A percentile compares a stretch with the other conserved stretches of the same genome.
Evolutionary conservation across 2,797 vertebrate genomes (phyloP).

Genomic region (Melanotaenia maccullochi): DNA sequence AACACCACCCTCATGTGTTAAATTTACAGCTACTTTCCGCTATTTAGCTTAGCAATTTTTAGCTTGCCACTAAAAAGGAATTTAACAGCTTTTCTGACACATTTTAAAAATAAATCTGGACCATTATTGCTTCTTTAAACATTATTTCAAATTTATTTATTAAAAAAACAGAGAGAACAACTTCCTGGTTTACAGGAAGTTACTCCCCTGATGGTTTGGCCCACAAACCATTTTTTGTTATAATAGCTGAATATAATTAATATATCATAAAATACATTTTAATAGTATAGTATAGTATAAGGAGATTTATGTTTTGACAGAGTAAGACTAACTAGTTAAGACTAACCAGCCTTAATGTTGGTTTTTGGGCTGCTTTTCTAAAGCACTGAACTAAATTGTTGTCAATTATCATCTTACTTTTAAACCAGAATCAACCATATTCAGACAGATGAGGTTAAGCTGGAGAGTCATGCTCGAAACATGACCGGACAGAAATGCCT

Average conservation of each 20-base stretch:
- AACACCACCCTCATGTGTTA: neutral
- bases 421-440: neutral
- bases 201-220: neutral
- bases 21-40: neutral
- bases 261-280: neutral
- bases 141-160: neutral
- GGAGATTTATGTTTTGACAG: neutral
- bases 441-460: neutral
- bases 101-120: neutral
- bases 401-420: neutral
- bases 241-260: neutral
- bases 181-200: neutral
- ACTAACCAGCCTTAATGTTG: neutral
- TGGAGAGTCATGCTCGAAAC: neutral
- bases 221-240: neutral
- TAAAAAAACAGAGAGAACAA: conserved; percentile 3
- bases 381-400: neutral
- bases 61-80: neutral
- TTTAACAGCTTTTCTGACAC: neutral
- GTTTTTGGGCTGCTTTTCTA: neutral
- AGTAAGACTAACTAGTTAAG: neutral
- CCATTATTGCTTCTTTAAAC: neutral
- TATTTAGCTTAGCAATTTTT: neutral
- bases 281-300: neutral
- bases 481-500: neutral